A percentile compares a stretch with the other conserved stretches of the same genome.
phyloP scores from a whole-genome alignment of 2,888 invertebrate genomes.

The Drosophila prostipennis region DNA sequence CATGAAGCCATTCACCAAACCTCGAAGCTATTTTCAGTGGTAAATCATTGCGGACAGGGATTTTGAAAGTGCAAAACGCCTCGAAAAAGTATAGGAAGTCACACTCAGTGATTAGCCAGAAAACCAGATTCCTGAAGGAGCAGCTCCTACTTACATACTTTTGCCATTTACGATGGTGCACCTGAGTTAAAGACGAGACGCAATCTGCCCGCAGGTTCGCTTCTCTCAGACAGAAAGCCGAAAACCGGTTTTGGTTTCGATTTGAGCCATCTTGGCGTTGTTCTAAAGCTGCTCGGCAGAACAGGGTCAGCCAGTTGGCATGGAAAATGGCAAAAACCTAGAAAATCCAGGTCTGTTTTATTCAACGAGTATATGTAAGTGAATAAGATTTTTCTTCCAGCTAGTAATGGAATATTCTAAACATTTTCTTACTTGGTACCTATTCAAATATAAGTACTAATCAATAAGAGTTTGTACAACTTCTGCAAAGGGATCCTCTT shows the following conservation, averaged over 20 bases:
- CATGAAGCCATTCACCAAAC: conserved; percentile 28
- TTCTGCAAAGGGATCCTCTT: no score
- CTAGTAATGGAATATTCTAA: no score
- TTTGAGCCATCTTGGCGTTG: conserved; percentile 36
- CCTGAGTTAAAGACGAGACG: conserved; percentile 60
- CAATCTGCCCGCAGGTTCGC: conserved; percentile 42
- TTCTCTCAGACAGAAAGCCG: conserved; percentile 17
- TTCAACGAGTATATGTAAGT: no score
- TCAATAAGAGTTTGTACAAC: no score
- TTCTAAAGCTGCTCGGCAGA: conserved; percentile 64
- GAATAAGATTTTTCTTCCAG: no score
- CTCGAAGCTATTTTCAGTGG: conserved; percentile 12
- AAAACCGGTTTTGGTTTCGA: conserved; percentile 58
- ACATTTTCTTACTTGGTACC: no score
- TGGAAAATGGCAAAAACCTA: conserved; percentile 30
- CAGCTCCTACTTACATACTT: conserved; percentile 42
- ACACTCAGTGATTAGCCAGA: conserved; percentile 6
- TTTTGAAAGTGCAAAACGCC: conserved; percentile 21
- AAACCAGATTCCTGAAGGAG: conserved; percentile 40
- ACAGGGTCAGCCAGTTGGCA: conserved; percentile 76
- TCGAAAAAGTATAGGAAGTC: conserved; percentile 4
- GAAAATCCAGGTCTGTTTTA: conserved; percentile 1
- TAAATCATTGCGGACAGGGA: conserved; percentile 3
- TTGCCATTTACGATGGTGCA: conserved; percentile 60
- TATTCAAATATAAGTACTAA: no score